A percentile compares a stretch with the other conserved stretches of the same genome.
Conservation (phyloP, 2,113 vertebrate genomes). For the Boleophthalmus pectinirostris region DNA sequence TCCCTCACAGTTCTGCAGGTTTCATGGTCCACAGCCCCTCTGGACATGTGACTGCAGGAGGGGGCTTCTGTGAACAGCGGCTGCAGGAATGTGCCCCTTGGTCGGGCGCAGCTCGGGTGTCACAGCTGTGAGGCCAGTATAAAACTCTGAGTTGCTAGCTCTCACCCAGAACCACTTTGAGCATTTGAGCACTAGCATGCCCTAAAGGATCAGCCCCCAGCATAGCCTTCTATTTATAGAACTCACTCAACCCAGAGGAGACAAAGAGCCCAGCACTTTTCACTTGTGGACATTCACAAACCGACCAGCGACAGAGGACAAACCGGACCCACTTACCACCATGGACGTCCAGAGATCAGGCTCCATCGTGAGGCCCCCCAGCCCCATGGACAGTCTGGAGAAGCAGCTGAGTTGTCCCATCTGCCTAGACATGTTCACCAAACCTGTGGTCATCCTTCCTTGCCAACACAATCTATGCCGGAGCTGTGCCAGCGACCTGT, state of each 20-base stretch:
- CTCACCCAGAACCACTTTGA: conserved; percentile 61
- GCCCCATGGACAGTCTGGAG: conserved; percentile 92
- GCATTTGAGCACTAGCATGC: conserved; percentile 27
- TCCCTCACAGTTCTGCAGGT: conserved; percentile 38
- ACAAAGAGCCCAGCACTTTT: conserved; percentile 6
- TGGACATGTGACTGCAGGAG: conserved; percentile 64
- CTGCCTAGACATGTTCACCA: conserved; percentile 97
- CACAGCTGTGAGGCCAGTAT: conserved; percentile 70
- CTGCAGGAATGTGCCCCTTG: conserved; percentile 71
- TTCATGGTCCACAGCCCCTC: conserved; percentile 22
- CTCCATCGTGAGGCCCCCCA: conserved; percentile 70
- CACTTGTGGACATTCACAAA: conserved; percentile 8
- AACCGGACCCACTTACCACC: conserved; percentile 12
- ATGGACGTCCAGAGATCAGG: conserved; percentile 80
- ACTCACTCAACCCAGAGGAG: background rate
- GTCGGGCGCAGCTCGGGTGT: conserved; percentile 59
- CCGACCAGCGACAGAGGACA: background rate
- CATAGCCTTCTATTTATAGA: background rate
- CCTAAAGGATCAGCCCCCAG: background rate
- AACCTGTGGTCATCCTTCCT: conserved; percentile 95
- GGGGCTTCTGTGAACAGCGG: conserved; percentile 72
- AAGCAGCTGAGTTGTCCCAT: conserved; percentile 98
- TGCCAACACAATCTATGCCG: conserved; percentile 98
- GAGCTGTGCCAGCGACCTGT: conserved; percentile 91
- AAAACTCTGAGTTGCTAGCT: conserved; percentile 61